Evolutionary conservation across 2,113 vertebrate genomes (phyloP).

Genomic region (Corythaixoides concolor): DNA sequence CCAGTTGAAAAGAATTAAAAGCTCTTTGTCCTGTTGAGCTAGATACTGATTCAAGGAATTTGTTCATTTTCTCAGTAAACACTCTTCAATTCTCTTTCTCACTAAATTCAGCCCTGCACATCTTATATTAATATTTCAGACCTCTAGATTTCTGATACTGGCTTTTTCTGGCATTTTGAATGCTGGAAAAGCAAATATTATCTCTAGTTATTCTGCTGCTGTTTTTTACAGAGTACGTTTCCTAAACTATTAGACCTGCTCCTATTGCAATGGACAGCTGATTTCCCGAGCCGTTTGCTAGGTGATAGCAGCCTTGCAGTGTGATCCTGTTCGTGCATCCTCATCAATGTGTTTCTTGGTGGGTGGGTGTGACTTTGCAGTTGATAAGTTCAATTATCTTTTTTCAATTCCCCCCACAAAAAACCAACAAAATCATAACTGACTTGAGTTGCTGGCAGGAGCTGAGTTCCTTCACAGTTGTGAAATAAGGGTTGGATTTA

Average conservation of each 20-base stretch:
- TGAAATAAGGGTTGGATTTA: neutral
- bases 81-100: neutral
- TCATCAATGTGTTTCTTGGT: neutral
- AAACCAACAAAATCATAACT: neutral
- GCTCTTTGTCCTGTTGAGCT: neutral
- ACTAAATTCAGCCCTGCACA: neutral
- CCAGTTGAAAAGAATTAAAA: neutral
- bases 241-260: neutral
- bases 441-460: neutral
- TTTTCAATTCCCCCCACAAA: neutral
- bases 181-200: neutral
- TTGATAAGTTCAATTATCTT: neutral
- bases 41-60: neutral
- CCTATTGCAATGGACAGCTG: accelerated
- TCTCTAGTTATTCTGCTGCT: neutral
- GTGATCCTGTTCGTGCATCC: neutral
- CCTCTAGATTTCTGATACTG: neutral
- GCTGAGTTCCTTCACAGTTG: neutral
- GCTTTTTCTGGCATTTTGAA: neutral
- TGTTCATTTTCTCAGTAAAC: neutral
- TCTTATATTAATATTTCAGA: neutral
- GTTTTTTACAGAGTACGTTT: neutral
- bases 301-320: neutral
- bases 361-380: neutral
- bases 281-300: neutral